Base-by-base conservation (phyloP, 2,888 invertebrate species). In the Hipparchia semele region DNA sequence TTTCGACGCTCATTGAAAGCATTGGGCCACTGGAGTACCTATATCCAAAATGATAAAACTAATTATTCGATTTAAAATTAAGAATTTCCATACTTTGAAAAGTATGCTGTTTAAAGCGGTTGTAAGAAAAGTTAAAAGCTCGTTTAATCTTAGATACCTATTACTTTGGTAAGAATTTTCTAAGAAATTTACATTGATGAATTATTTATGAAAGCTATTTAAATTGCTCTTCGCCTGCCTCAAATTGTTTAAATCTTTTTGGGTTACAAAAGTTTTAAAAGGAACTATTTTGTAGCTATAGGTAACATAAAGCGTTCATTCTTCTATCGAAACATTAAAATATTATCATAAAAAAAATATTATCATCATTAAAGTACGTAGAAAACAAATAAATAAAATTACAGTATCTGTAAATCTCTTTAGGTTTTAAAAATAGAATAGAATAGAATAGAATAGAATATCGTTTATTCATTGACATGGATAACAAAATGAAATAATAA, bases 141-240 rank as follows among this genome's bases (percentile, higher is more conserved):
- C 60, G 5, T 23, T 23, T 23, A 23, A 23, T 23, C 23, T 23
- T 23, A 23, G 23, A 23, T 49, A 6, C 49, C 6, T 6, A 49
- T 49, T 39, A 67, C 67, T 67, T 58, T 58, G 45, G 13, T 0
- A 71, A 71, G 39, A 71, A 60, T 71, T 71, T 71, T 23, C 49
- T 46, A 67, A 71, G 53, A 46, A 56, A 67, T 67, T 67, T 58
- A 67, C 67, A 67, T 67, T 33, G 33, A 65, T 60, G 7, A 60
- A 39, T 59, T 56, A 68, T 68, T 68, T 65, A 68, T n/a, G 33
- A n/a, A 72, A 72, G 58, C 10, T 46, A 67, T 67, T 67, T 58
- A 8, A 67, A n/a, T 56, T 58, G 1, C 58, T 53, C 51, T 53
- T 65, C 51, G 39, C 39, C 39, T 39, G 39, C 2, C 23, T 4